Evolutionary conservation across 2,888 invertebrate species (phyloP).

Genomic region (Salticus scenicus): DNA sequence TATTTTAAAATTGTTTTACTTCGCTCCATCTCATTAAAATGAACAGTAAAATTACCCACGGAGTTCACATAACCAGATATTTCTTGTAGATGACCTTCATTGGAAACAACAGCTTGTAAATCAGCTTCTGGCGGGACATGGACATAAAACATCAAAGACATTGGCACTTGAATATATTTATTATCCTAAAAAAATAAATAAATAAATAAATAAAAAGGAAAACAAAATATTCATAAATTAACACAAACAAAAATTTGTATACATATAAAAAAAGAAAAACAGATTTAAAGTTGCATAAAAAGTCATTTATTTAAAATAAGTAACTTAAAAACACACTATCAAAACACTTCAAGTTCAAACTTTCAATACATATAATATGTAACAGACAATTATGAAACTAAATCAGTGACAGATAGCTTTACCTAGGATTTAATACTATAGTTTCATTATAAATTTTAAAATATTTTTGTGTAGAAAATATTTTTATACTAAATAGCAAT

Average conservation of each 20-base stretch:
- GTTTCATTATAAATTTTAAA: too few species aligned
- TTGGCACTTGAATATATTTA: slow-evolving; percentile 73
- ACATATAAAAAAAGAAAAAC: background rate
- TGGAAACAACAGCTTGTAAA: slow-evolving; percentile 73
- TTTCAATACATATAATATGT: too few species aligned
- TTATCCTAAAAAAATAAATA: slow-evolving; percentile 25
- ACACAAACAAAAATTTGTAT: background rate
- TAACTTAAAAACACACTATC: too few species aligned
- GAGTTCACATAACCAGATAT: slow-evolving; percentile 86
- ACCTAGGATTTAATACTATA: too few species aligned
- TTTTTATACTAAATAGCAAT: too few species aligned
- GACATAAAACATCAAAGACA: slow-evolving; percentile 87
- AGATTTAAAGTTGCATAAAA: background rate
- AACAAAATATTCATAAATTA: background rate
- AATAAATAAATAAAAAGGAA: too few species aligned
- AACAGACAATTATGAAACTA: too few species aligned
- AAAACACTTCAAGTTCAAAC: too few species aligned
- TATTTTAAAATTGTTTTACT: slow-evolving; percentile 81
- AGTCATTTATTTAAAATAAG: too few species aligned
- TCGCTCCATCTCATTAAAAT: slow-evolving; percentile 45
- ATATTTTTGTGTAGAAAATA: too few species aligned
- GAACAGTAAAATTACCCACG: slow-evolving; percentile 81
- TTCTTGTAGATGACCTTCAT: slow-evolving; percentile 77
- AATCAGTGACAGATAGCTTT: too few species aligned
- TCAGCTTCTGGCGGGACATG: slow-evolving; percentile 81